phyloP scores from a whole-genome alignment of 2,113 vertebrate genomes.

The Cariama cristata region DNA sequence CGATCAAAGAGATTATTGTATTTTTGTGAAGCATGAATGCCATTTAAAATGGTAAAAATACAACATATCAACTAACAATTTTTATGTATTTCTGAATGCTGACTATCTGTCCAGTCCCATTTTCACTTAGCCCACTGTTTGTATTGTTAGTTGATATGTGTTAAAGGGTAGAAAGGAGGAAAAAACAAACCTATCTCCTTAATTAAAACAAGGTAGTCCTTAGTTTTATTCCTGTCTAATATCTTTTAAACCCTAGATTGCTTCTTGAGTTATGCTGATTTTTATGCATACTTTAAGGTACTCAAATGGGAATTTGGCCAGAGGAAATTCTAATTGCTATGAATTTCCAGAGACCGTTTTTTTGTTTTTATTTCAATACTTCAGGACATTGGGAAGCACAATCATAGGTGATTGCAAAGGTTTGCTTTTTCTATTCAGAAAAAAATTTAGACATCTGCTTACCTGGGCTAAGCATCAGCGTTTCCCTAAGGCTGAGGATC shows the following conservation, averaged over 20 bases:
- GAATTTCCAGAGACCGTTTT: slow-evolving; percentile 36
- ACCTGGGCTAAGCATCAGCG: neutral
- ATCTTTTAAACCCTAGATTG: slow-evolving; percentile 35
- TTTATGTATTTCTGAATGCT: neutral
- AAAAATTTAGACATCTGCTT: neutral
- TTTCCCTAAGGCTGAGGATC: neutral
- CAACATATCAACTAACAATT: neutral
- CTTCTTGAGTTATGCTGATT: slow-evolving; percentile 64
- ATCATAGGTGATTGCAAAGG: slow-evolving; percentile 57
- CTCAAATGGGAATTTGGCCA: slow-evolving; percentile 68
- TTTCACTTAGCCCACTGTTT: slow-evolving; percentile 1
- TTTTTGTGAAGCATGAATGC: neutral
- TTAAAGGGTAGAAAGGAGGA: neutral
- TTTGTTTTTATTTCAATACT: slow-evolving; percentile 64
- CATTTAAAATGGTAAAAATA: neutral
- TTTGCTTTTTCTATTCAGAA: slow-evolving; percentile 37
- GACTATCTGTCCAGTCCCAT: neutral
- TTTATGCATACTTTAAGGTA: slow-evolving; percentile 59
- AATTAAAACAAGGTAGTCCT: neutral
- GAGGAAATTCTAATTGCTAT: slow-evolving; percentile 64
- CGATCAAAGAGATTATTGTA: neutral
- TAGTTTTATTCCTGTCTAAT: neutral
- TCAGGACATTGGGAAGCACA: slow-evolving; percentile 40
- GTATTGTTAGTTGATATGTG: neutral
- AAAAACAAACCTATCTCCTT: neutral